These are phyloP conservation scores for Bradypus variegatus DNA, from an alignment of 2,797 vertebrate species.

Conservation along the genomic window DNA sequence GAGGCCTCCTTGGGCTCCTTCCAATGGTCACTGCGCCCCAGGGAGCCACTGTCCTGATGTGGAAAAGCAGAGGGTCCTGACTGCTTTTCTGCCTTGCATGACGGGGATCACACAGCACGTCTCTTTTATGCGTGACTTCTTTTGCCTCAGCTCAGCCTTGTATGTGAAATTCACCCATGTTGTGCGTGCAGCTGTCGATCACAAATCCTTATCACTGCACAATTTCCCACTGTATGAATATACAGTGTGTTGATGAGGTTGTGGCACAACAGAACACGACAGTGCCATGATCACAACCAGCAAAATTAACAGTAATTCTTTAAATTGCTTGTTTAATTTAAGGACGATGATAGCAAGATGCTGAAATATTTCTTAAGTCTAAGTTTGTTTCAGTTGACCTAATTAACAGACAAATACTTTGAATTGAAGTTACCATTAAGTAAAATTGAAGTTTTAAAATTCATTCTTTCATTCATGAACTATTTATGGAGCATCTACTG, in stretches of 20 bases:
- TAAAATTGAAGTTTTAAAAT: neutral
- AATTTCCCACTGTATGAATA: no score
- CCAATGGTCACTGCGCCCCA: neutral
- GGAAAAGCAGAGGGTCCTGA: neutral
- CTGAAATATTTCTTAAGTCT: neutral
- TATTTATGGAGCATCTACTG: neutral
- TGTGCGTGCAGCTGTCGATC: neutral
- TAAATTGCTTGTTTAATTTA: neutral
- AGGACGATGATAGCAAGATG: neutral
- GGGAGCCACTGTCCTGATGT: neutral
- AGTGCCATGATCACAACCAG: neutral
- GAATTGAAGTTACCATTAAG: neutral
- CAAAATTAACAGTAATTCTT: neutral
- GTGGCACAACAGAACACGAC: neutral
- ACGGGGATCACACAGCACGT: rapidly evolving
- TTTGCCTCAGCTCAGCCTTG: no score
- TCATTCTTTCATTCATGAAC: neutral
- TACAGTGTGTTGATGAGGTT: neutral
- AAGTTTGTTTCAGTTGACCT: neutral
- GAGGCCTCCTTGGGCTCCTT: neutral
- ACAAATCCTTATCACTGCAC: neutral
- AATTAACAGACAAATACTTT: neutral
- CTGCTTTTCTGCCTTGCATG: neutral
- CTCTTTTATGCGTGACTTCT: neutral
- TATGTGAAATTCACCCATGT: neutral